Evolutionary conservation across 2,113 vertebrate genomes (phyloP).

Genomic region (Oryzias melastigma): DNA sequence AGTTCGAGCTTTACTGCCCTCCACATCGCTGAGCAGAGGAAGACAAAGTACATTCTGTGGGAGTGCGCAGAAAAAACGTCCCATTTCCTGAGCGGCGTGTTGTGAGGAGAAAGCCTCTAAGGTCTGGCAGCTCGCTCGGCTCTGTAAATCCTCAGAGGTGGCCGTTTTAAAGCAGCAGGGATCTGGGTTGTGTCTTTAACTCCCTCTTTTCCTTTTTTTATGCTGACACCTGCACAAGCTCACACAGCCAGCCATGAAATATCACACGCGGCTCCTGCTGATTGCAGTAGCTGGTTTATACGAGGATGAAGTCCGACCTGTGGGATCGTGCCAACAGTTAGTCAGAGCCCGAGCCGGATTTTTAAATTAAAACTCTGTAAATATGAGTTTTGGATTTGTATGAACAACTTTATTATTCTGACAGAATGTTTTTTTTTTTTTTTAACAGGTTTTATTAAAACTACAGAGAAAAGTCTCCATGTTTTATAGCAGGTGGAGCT

Average conservation of each 20-base stretch:
- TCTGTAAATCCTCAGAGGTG: conserved; percentile 46
- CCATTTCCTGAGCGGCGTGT: conserved; percentile 33
- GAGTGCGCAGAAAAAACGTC: conserved; percentile 15
- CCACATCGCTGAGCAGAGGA: conserved; percentile 18
- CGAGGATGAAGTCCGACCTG: conserved; percentile 9
- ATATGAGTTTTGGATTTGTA: conserved; percentile 1
- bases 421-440: conserved; percentile 6
- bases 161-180: conserved; percentile 39
- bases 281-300: conserved; percentile 13
- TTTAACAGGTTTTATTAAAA: neutral
- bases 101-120: conserved; percentile 45
- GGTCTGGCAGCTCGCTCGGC: conserved; percentile 42
- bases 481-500: too few species aligned
- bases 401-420: conserved; percentile 29
- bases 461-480: too few species aligned
- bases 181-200: conserved; percentile 49
- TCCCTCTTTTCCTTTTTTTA: conserved; percentile 11
- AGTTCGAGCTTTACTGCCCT: conserved; percentile 10
- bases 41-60: conserved; percentile 43
- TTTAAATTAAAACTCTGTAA: conserved; percentile 11
- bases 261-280: conserved; percentile 12
- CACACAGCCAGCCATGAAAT: conserved; percentile 7
- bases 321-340: conserved; percentile 7
- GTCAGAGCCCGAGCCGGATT: conserved; percentile 10
- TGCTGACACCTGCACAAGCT: conserved; percentile 51